Conservation (phyloP, 1,140 invertebrate genomes). For the Micrasema longulum region DNA sequence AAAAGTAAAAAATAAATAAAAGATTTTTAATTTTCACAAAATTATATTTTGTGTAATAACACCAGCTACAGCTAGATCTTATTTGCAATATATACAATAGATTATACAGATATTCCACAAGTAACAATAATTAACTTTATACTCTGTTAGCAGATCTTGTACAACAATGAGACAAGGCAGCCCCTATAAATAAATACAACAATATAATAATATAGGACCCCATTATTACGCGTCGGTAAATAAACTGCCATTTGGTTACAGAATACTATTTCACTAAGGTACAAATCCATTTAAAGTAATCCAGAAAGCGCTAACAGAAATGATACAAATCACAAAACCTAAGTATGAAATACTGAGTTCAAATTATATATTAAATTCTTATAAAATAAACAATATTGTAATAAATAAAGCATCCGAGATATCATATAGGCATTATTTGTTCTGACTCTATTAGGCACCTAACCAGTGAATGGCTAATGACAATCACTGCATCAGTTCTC, state of each 20-base stretch:
- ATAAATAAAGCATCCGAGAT: slow-evolving; percentile 29
- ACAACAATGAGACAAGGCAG: slow-evolving; percentile 44
- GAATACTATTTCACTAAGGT: slow-evolving; percentile 30
- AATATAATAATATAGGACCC: slow-evolving; percentile 36
- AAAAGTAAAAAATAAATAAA: too few species aligned
- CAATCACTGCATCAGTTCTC: slow-evolving; percentile 21
- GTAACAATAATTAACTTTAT: slow-evolving; percentile 68
- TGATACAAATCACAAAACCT: slow-evolving; percentile 43
- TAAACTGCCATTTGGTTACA: slow-evolving; percentile 31
- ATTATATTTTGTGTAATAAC: slow-evolving; percentile 71
- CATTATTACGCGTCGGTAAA: too few species aligned
- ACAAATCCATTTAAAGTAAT: too few species aligned
- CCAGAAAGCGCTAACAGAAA: slow-evolving; percentile 15
- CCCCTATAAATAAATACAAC: slow-evolving; percentile 47
- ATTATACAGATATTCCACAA: slow-evolving; percentile 67
- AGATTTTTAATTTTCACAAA: slow-evolving; percentile 69
- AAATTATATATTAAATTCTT: slow-evolving; percentile 38
- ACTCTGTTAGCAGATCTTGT: slow-evolving; percentile 64
- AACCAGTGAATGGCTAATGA: slow-evolving; percentile 35
- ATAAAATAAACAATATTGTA: slow-evolving; percentile 33
- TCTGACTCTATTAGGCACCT: slow-evolving; percentile 43
- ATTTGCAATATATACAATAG: slow-evolving; percentile 67
- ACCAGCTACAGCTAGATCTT: slow-evolving; percentile 67
- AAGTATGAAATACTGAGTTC: slow-evolving; percentile 47
- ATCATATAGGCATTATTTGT: slow-evolving; percentile 34